Percentiles rank a stretch among this genome's conserved stretches.
Evolutionary conservation across 2,888 invertebrate species (phyloP).

Genomic region (Habrosyne pyritoides): DNA sequence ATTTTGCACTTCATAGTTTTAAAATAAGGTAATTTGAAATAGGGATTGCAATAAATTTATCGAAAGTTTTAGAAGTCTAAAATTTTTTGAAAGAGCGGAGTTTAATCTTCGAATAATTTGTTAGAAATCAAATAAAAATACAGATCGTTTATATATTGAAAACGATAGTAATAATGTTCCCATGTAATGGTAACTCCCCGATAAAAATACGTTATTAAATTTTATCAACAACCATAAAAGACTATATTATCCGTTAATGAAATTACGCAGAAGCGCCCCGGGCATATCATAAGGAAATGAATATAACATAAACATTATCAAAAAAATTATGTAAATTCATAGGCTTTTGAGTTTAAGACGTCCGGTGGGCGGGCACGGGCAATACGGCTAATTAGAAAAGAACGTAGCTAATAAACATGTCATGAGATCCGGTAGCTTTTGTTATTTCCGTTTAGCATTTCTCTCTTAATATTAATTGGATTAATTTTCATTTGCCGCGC

Average conservation of each 20-base stretch:
- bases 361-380: neutral
- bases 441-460: neutral
- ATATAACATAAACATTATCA: neutral
- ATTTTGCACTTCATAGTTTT: too few relatives aligned
- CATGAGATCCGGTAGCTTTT: neutral
- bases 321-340: neutral
- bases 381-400: neutral
- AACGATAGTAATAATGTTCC: neutral
- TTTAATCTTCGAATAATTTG: too few relatives aligned
- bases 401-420: neutral
- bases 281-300: neutral
- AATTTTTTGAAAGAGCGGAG: too few relatives aligned
- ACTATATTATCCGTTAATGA: neutral
- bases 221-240: neutral
- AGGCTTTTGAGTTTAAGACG: neutral
- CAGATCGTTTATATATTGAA: too few relatives aligned
- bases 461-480: neutral
- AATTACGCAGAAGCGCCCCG: neutral
- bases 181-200: neutral
- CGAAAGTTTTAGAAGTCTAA: too few relatives aligned
- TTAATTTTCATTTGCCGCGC: neutral
- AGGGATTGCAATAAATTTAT: too few relatives aligned
- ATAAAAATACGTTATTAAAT: neutral
- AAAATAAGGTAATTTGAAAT: too few relatives aligned
- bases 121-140: too few relatives aligned